Evolutionary conservation across 2,113 vertebrate species (phyloP).

Genomic region (Tetrao urogallus): DNA sequence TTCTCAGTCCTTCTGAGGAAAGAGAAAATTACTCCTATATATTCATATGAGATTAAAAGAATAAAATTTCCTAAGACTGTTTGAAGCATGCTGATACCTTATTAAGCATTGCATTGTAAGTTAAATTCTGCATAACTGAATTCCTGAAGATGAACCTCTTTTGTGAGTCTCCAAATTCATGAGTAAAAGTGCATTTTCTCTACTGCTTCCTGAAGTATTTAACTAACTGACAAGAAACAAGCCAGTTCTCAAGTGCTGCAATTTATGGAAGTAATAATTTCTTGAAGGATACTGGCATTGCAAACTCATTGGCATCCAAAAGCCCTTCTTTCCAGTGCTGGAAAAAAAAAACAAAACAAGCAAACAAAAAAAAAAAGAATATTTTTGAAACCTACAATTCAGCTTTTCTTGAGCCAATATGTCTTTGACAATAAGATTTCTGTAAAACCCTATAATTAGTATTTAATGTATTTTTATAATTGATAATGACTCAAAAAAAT

Average conservation of each 20-base stretch:
- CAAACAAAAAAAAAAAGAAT: background rate
- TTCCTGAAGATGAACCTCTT: background rate
- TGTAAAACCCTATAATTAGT: background rate
- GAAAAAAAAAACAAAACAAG: background rate
- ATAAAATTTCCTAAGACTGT: background rate
- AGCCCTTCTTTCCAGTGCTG: background rate
- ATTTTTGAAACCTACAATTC: background rate
- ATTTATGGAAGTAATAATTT: background rate
- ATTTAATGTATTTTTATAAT: background rate
- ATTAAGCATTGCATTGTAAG: background rate
- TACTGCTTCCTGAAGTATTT: background rate
- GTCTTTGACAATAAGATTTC: background rate
- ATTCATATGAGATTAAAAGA: background rate
- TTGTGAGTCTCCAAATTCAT: background rate
- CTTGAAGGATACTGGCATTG: background rate
- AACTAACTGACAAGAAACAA: background rate
- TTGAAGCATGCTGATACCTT: background rate
- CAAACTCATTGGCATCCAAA: background rate
- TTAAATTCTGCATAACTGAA: background rate
- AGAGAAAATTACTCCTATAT: background rate
- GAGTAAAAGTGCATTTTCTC: background rate
- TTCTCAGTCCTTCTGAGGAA: background rate
- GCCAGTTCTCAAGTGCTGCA: background rate
- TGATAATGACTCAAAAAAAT: background rate
- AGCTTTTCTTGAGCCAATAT: background rate